Evolutionary conservation across 2,888 invertebrate genomes (phyloP), one percentile per base, ranked within the genome.

Genomic region (Dryocosmus kuriphilus): DNA sequence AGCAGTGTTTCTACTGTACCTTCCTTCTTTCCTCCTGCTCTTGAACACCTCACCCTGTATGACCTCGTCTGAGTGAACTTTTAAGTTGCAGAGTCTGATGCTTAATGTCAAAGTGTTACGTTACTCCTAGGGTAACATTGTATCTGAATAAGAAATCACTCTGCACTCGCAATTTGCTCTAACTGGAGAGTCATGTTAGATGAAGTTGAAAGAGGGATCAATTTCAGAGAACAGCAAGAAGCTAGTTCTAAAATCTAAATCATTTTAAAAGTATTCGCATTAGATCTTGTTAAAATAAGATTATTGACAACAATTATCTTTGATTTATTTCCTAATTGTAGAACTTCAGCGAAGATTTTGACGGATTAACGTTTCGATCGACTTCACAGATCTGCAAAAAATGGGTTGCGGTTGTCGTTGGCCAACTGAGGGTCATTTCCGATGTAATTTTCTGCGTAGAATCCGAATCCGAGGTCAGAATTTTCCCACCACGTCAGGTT

Each of bases 11-110:
- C n/a, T 19, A 19, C 46, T n/a, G 19, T 46, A 7, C 41, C 38
- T 65, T 65, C 38, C 65, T 22, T 63, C 38, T 65, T 65, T 65
- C 65, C 38, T 65, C 65, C 65, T 65, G 38, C 65, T 65, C 65
- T 65, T 65, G 11, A 38, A 38, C 65, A 65, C 65, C 38, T 24
- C 24, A 65, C 41, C 65, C 65, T 22, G 22, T 24, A 24, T 24
- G 24, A 65, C 38, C 65, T 65, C 41, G 65, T 24, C 41, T 65
- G 65, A 65, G 65, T 65, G 65, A 65, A 65, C 65, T 38, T 65
- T 65, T 22, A 11, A 65, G 65, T 65, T 41, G n/a, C n/a, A 62
- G 62, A 27, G 32, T 32, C 32, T 32, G 32, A 62, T 62, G 16
- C 35, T 35, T 62, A 62, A 62, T 32, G 35, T 32, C 32, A 35